Evolutionary conservation across 2,888 invertebrate genomes (phyloP).

Genomic region (Drosophila rubida): DNA sequence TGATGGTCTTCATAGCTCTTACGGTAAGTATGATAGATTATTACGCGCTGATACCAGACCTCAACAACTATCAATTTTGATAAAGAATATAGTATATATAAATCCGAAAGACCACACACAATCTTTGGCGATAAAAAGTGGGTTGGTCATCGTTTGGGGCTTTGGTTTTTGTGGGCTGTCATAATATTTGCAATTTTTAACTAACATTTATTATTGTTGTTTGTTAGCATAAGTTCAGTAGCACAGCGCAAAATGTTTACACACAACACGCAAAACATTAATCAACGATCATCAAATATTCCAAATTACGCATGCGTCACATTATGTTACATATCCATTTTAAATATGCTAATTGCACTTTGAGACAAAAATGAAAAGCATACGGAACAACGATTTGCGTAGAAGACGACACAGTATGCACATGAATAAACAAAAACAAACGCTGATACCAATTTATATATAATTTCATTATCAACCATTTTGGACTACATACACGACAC

Average conservation of each 20-base stretch:
- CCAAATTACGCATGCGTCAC: too few species aligned
- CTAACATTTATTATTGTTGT: conserved; percentile 42
- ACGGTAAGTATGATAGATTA: background rate
- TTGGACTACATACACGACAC: conserved; percentile 10
- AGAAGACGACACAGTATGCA: conserved; percentile 1
- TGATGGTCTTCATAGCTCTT: background rate
- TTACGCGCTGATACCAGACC: background rate
- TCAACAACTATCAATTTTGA: conserved; percentile 19
- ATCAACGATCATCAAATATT: conserved; percentile 6
- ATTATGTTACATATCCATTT: background rate
- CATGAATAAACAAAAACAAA: too few species aligned
- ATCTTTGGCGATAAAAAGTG: background rate
- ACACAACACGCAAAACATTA: conserved; percentile 24
- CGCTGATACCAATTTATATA: background rate
- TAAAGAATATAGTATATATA: background rate
- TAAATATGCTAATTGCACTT: background rate
- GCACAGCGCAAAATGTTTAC: conserved; percentile 55
- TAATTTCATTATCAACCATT: conserved; percentile 1
- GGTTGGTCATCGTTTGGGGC: background rate
- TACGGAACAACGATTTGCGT: background rate
- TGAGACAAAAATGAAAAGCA: background rate
- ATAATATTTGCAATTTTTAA: conserved; percentile 40
- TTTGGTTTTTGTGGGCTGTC: conserved; percentile 14
- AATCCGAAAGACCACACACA: background rate
- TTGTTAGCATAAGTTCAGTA: conserved; percentile 50